Evolutionary conservation across 2,888 invertebrate species (phyloP).

Genomic region (Pseudanteris insignis): DNA sequence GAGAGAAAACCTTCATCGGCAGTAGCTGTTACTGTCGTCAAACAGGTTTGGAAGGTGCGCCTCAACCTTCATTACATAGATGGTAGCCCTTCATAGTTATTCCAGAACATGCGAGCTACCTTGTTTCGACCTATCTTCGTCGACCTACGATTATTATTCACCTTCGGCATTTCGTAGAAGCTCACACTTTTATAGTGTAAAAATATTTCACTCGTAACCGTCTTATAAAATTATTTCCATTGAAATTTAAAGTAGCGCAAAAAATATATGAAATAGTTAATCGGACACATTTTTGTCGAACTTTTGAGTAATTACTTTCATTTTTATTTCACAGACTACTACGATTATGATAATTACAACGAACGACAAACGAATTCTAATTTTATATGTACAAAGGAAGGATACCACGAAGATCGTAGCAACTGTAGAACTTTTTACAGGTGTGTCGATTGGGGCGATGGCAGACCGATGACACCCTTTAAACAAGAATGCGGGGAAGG

Average conservation of each 20-base stretch:
- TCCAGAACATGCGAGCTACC: constrained; percentile 44
- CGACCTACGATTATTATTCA: constrained; percentile 48
- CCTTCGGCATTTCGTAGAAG: constrained; percentile 26
- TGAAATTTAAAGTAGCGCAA: too few species aligned
- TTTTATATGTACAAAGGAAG: constrained; percentile 74
- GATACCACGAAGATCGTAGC: constrained; percentile 77
- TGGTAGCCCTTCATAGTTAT: constrained; percentile 44
- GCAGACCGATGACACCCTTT: constrained; percentile 69
- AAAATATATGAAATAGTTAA: not conserved
- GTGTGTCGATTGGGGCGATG: constrained; percentile 73
- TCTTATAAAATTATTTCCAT: not conserved
- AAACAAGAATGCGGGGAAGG: constrained; percentile 79
- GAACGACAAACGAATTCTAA: constrained; percentile 17
- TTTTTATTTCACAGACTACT: too few species aligned
- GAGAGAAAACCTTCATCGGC: constrained; percentile 39
- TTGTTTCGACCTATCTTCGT: constrained; percentile 42
- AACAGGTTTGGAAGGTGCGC: constrained; percentile 55
- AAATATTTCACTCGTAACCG: constrained; percentile 9
- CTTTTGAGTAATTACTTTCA: too few species aligned
- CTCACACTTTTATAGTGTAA: constrained; percentile 13
- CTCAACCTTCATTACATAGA: constrained; percentile 42
- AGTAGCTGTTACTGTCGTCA: constrained; percentile 54
- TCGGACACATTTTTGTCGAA: too few species aligned
- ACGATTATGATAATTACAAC: constrained; percentile 23
- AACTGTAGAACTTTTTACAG: constrained; percentile 80